These are phyloP conservation scores for Drosophila busckii DNA, from an alignment of 1,140 invertebrate genomes.

Conservation along the genomic window DNA sequence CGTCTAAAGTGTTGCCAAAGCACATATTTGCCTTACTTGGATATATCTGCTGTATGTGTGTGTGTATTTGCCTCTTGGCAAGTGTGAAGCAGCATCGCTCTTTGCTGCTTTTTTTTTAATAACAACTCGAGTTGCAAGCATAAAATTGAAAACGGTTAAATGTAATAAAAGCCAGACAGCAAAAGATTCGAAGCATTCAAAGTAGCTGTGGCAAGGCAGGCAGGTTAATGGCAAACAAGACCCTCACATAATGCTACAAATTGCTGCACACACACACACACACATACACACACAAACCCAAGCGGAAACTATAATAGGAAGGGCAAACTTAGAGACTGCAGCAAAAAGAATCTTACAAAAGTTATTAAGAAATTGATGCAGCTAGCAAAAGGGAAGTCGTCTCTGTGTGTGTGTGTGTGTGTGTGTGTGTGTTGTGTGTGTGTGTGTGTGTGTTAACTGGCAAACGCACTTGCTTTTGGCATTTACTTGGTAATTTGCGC, in stretches of 20 bases:
- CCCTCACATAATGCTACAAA: slow-evolving; percentile 74
- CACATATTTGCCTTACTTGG: slow-evolving; percentile 20
- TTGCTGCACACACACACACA: slow-evolving; percentile 30
- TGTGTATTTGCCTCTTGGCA: slow-evolving; percentile 37
- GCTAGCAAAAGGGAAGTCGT: slow-evolving; percentile 11
- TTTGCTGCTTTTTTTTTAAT: slow-evolving; percentile 28
- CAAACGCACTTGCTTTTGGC: slow-evolving; percentile 55
- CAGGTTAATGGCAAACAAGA: slow-evolving; percentile 68
- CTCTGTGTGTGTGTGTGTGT: not conserved
- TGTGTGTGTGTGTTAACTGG: slow-evolving; percentile 39
- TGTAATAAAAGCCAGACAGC: slow-evolving; percentile 32
- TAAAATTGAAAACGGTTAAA: slow-evolving; percentile 51
- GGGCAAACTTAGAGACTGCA: not conserved
- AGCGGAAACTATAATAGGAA: slow-evolving; percentile 22
- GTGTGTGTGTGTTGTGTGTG: not conserved
- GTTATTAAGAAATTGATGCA: slow-evolving; percentile 75
- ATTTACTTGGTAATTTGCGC: slow-evolving; percentile 49
- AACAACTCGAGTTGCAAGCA: slow-evolving; percentile 8
- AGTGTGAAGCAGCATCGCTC: slow-evolving; percentile 43
- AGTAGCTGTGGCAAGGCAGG: slow-evolving; percentile 29
- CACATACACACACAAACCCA: not conserved
- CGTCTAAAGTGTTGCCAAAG: slow-evolving; percentile 24
- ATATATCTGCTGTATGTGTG: not conserved
- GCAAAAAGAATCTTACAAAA: slow-evolving; percentile 51
- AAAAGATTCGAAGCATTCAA: slow-evolving; percentile 32